Base-by-base conservation (phyloP, 2,888 invertebrate genomes). In the Troides helena region DNA sequence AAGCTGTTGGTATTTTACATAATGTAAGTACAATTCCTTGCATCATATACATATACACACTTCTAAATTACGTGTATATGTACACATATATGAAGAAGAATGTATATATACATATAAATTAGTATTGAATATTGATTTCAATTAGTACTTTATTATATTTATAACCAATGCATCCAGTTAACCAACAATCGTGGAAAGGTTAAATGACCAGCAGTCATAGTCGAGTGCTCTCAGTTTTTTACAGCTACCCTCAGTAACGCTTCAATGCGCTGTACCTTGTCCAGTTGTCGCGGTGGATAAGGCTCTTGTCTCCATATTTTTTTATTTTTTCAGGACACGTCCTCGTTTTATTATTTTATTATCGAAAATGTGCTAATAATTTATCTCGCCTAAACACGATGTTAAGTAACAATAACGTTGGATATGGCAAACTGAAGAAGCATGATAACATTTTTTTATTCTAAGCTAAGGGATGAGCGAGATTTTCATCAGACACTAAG, bases 201-300 rank as follows among this genome's bases (percentile, higher is more conserved):
- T 70, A 76, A 76, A 73, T 73, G 71, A 72, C 76, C 73, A 74
- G 75, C 76, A 80, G 86, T 85, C 81, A 84, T 83, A 86, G 83
- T 77, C 79, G 83, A 86, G 81, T 80, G 87, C 81, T 76, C 82
- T 78, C 77, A 75, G 83, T 89, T 91, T 90, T 70, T 90, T 90
- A 85, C 86, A 79, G 74, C 81, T 83, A 85, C 86, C 87, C 86
- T 58, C 74, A 71, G 84, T 80, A 81, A 86, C 85, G 86, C 83
- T 85, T 80, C 82, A 81, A 75, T 84, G 86, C 77, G 73, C 80
- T 74, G 78, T 80, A 77, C 82, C 79, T 74, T 69, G 66, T 65
- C 67, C 77, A 74, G 74, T 72, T 77, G 87, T 89, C 89, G 88
- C 87, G 86, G 59, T 70, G 63, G 70, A 63, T 59, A 43, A 21